Base-by-base conservation (phyloP, 2,113 vertebrate species). In the Marmota monax region DNA sequence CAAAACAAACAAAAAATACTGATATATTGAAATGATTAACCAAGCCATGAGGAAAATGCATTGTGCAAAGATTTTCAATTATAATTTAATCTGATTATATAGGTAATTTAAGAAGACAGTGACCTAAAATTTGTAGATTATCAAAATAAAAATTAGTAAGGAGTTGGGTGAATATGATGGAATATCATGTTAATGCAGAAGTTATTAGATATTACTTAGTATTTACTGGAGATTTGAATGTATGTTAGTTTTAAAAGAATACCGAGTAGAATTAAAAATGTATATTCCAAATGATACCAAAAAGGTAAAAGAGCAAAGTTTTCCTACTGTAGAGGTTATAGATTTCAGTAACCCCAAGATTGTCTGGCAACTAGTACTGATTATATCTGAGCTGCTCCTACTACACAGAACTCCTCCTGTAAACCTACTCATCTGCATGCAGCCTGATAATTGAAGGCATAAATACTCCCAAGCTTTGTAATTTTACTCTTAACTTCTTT, bases 81-180 rank as follows among this genome's bases (percentile, higher is more conserved):
- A 58, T 90, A 23, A 39, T 22, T 90, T 37, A 84, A 63, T 34
- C 14, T 16, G 14, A 34, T 48, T 58, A 34, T 25, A 67, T 37
- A 85, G 37, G 69, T 25, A 87, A 51, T 82, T 76, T 82, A 72
- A 65, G 34, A 92, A 2, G 10, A 67, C 80, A 74, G 8, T 45
- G 7, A 48, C 32, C 42, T 84, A 89, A 96, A 84, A 42, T 51
- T 11, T 84, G 39, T 84, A 74, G 0, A 65, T 84, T 84, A 84
- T 78, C 39, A 72, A 93, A 96, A 48, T 77, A 84, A 76, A 92
- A 53, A 42, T 78, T 29, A 53, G 63, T 14, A 88, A 93, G n/a
- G 61, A 29, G 9, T 39, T 74, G 22, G 2, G 29, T 53, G 7
- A 1, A 78, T 61, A 11, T 7, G 14, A 4, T 79, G 7, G 22